phyloP scores from a whole-genome alignment of 2,113 vertebrate species.

The Dendrocopos noguchii region DNA sequence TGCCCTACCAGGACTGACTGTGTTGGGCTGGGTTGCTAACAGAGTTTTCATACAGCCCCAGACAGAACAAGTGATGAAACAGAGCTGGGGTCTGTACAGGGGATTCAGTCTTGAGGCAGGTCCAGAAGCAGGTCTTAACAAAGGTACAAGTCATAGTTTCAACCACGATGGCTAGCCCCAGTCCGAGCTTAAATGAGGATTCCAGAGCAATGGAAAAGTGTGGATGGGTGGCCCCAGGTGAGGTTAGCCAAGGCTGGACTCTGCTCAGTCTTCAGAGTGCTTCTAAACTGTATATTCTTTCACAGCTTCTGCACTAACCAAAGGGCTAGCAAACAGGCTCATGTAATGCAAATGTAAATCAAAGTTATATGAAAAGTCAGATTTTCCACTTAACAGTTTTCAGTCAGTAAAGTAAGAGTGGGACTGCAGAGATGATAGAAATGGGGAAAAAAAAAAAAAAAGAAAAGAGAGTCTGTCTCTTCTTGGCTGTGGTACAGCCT shows the following conservation, averaged over 20 bases:
- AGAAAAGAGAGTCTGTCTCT: background rate
- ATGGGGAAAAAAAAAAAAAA: background rate
- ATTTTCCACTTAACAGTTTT: background rate
- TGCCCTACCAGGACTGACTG: too few species aligned
- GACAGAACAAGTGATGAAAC: accelerated
- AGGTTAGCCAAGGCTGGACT: background rate
- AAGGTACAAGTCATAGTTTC: background rate
- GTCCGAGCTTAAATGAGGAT: background rate
- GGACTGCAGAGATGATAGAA: background rate
- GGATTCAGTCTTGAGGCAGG: background rate
- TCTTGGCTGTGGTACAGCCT: background rate
- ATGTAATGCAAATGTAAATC: background rate
- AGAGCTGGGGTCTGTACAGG: too few species aligned
- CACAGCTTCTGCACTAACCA: background rate
- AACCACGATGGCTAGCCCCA: accelerated
- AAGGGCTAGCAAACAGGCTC: background rate
- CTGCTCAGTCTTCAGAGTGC: background rate
- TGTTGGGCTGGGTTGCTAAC: accelerated
- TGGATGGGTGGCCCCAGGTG: accelerated
- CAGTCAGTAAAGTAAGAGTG: background rate
- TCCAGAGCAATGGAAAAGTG: background rate
- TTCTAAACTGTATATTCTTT: background rate
- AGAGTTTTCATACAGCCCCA: background rate
- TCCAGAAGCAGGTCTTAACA: background rate
- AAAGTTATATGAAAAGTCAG: background rate